phyloP scores from a whole-genome alignment of 2,113 vertebrate species.

The Asarcornis scutulata region DNA sequence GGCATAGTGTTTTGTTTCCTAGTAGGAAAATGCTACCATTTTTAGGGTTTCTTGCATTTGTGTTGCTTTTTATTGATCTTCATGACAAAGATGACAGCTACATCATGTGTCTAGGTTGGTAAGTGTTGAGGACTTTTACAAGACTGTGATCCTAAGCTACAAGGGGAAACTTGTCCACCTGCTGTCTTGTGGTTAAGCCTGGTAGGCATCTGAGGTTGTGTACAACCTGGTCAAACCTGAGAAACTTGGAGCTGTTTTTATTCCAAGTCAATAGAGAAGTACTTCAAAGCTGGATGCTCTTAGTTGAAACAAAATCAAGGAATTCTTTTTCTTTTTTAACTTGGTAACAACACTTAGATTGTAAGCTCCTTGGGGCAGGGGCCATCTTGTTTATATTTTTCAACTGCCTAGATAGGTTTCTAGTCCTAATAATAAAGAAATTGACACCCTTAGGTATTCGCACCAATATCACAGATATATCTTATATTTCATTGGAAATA shows the following conservation, averaged over 20 bases:
- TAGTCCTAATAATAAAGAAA: background rate
- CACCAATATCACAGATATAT: background rate
- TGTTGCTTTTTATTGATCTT: background rate
- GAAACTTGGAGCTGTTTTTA: background rate
- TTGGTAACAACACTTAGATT: constrained; percentile 54
- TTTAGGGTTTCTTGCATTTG: background rate
- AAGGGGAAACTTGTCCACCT: background rate
- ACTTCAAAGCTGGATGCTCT: background rate
- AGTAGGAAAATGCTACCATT: background rate
- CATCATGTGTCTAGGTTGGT: background rate
- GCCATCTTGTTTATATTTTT: background rate
- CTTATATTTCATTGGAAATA: background rate
- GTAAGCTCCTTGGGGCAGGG: constrained; percentile 73
- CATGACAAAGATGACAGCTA: background rate
- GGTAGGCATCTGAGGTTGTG: constrained; percentile 7
- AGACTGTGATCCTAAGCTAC: background rate
- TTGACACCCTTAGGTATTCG: background rate
- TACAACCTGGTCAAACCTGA: background rate
- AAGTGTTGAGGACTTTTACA: constrained; percentile 32
- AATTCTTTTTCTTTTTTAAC: constrained; percentile 15
- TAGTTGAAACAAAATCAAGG: background rate
- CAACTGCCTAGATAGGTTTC: constrained; percentile 3
- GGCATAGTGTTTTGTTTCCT: constrained; percentile 15
- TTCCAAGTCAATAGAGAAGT: background rate
- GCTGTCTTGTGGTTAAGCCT: background rate